Evolutionary conservation across 2,113 vertebrate species (phyloP).

Genomic region (Phyllostomus hastatus): DNA sequence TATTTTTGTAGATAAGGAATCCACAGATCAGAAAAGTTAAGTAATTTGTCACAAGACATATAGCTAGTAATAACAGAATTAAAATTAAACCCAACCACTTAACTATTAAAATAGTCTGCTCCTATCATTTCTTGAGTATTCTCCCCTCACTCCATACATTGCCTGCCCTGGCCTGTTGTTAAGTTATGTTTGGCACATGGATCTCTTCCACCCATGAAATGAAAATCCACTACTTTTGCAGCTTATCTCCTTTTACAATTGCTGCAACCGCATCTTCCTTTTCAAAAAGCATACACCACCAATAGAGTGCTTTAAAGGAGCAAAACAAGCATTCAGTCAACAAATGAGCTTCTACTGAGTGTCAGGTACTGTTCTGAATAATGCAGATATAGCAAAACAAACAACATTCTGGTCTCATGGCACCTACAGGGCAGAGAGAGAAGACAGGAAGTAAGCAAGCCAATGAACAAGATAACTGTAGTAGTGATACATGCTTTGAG

Average conservation of each 20-base stretch:
- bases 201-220: background rate
- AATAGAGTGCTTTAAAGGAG: background rate
- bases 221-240: background rate
- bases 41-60: background rate
- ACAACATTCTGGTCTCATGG: background rate
- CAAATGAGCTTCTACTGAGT: background rate
- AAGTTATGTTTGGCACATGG: background rate
- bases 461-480: background rate
- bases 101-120: background rate
- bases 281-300: background rate
- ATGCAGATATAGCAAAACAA: background rate
- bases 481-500: background rate
- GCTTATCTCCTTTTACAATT: background rate
- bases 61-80: background rate
- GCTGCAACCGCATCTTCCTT: background rate
- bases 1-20: background rate
- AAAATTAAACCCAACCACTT: background rate
- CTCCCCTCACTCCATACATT: background rate
- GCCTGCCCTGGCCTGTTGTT: background rate
- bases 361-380: background rate
- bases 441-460: background rate
- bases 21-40: background rate
- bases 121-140: background rate
- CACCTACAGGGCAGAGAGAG: background rate
- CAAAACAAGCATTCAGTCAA: background rate